Evolutionary conservation across 2,797 vertebrate genomes (phyloP).

Genomic region (Squalus acanthias): DNA sequence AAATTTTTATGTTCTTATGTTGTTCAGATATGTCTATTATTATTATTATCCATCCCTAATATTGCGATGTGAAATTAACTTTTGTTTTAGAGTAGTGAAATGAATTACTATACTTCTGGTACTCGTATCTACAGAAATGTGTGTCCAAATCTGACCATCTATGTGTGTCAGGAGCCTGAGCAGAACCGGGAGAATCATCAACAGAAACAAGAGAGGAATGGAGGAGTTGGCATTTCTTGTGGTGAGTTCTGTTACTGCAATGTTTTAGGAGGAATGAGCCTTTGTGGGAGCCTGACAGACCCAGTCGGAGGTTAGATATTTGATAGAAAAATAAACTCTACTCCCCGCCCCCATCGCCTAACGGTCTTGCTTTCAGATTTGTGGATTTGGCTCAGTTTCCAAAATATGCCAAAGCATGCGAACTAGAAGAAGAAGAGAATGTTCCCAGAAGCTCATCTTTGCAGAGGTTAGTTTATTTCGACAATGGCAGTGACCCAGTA

Average conservation of each 20-base stretch:
- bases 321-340: neutral
- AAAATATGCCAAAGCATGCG: neutral
- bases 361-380: neutral
- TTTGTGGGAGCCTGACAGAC: neutral
- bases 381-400: neutral
- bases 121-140: constrained; percentile 59
- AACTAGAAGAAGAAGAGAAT: neutral
- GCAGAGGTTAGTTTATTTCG: neutral
- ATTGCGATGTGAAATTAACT: neutral
- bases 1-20: neutral
- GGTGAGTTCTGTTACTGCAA: constrained; percentile 51
- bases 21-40: neutral
- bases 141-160: constrained; percentile 84
- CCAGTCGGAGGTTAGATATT: neutral
- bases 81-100: neutral
- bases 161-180: constrained; percentile 79
- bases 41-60: no score
- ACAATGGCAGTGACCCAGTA: neutral
- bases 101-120: neutral
- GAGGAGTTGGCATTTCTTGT: constrained; percentile 60
- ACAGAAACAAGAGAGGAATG: constrained; percentile 59
- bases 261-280: neutral
- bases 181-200: constrained; percentile 62
- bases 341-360: neutral
- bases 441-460: neutral